Evolutionary conservation across 1,140 invertebrate genomes (phyloP), one percentile per base, ranked within the genome.

Genomic region (Musca vetustissima): DNA sequence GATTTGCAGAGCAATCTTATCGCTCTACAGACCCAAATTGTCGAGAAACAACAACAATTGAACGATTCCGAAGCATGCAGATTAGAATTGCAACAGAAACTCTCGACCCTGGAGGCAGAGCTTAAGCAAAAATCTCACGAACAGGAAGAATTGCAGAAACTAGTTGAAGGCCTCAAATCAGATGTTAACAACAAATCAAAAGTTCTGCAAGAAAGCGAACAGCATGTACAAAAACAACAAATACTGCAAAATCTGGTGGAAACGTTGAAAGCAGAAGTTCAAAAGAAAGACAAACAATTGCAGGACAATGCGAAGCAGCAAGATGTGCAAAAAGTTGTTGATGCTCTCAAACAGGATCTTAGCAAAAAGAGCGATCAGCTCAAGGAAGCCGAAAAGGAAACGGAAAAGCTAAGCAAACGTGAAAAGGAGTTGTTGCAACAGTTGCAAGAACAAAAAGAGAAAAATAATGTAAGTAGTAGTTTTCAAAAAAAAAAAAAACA

Each of bases 401-500:
- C 67, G 47, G 72, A 83, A 36, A 72, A 74, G 67, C 64, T 76
- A 69, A 59, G 70, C 36, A 71, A 64, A 25, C 76, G 72, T 25
- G 79, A 83, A 73, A 65, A 73, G 17, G 72, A 78, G 67, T 55
- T 83, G 53, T 69, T 79, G 22, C 73, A 85, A 55, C 88, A 92
- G 76, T 82, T 93, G 55, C 85, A 88, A 52, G 82, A 85, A 55
- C 89, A 93, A 80, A 88, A 86, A 75, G 85, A 86, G 48, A 93
- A 92, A 83, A 93, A 91, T 83, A 89, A 93, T 84, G 91, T 93
- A 76, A 89, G 90, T 87, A 55, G 6, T 32, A 32, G 28, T 32
- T 4, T 25, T 11, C 15, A 61, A 25, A 13, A 61, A 25, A 14
- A 25, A 13, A 14, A 13, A 57, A 4, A 4, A 21, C 17, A 21